Conservation (phyloP, 2,888 invertebrate species). For the Chirona hameri region DNA sequence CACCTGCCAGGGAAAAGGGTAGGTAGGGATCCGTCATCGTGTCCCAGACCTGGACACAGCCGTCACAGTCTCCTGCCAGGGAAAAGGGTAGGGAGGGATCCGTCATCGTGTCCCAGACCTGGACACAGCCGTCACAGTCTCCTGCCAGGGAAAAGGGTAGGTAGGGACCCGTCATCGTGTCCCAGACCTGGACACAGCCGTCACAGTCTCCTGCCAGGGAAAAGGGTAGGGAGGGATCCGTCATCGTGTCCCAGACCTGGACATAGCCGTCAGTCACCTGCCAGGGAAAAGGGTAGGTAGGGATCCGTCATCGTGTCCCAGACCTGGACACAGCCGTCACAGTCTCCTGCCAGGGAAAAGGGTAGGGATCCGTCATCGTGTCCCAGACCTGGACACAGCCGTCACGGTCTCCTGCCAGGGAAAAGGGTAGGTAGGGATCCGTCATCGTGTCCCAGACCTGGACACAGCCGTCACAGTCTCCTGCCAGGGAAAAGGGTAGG, state of each 20-base stretch:
- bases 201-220: neutral
- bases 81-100: too few species aligned
- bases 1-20: neutral
- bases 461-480: too few species aligned
- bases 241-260: constrained; percentile 4
- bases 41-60: neutral
- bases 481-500: neutral
- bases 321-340: too few species aligned
- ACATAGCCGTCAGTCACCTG: neutral
- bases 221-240: too few species aligned
- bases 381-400: neutral
- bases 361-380: neutral
- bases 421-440: too few species aligned
- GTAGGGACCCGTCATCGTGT: neutral
- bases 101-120: constrained; percentile 7
- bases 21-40: neutral
- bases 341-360: neutral
- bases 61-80: neutral
- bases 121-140: too few species aligned
- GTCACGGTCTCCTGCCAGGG: neutral
- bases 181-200: neutral
- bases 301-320: constrained; percentile 4
- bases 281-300: too few species aligned
- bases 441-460: constrained; percentile 10
- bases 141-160: too few species aligned